Evolutionary conservation across 2,113 vertebrate genomes (phyloP), one percentile per base, ranked within the genome.

Genomic region (Toxostoma redivivum): DNA sequence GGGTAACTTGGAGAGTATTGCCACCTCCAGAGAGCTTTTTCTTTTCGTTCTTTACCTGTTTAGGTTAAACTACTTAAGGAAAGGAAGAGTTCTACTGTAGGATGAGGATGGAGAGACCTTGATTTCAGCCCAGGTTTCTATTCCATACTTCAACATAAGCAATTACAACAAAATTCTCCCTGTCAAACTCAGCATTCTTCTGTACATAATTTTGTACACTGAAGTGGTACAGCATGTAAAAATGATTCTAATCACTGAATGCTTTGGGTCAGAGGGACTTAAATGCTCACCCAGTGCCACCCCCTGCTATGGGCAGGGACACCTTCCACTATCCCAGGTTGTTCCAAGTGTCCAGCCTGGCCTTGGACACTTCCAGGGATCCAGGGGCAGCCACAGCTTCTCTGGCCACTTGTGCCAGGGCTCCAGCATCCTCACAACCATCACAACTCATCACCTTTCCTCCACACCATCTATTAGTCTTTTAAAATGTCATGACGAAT

Each of bases 401-500:
- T 53, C 53, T n/a, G 38, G 23, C n/a, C 4, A 74, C 23, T 12
- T 67, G 45, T 81, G 30, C 51, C 61, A 81, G n/a, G 9, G 40
- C 11, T 38, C 60, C 28, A 0, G 0, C 47, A 73, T 3, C 20
- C 45, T 45, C 61, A 58, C 27, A 88, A 33, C 21, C 14, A 31
- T 42, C 65, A 35, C 25, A 73, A 12, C 51, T 66, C 45, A 64
- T 44, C 86, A 79, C 27, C 45, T 62, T 83, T 73, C 60, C 51
- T 79, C 48, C 50, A 90, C 93, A 97, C 42, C 84, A 95, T 88
- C 97, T 92, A 96, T 96, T 96, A 97, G 69, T 64, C 30, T 89
- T 97, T 90, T 97, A 89, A 82, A 95, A 98, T 98, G 94, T 85
- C 80, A 92, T 71, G 91, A 96, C 95, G 97, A 74, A 67, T 65